Evolutionary conservation across 2,888 invertebrate species (phyloP).

Genomic region (Cosmorhoe ocellata): DNA sequence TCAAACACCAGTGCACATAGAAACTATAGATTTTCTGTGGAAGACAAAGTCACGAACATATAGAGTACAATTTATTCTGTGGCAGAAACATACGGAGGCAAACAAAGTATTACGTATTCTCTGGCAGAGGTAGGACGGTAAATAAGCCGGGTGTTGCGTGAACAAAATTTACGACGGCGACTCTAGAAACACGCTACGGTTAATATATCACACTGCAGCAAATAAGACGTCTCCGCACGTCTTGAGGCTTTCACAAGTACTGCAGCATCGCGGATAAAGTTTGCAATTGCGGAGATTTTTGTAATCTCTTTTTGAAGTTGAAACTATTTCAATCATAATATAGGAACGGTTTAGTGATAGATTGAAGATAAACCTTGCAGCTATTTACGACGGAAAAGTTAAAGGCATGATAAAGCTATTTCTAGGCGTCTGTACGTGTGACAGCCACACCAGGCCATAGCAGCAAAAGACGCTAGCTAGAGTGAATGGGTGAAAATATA

Average conservation of each 20-base stretch:
- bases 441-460: too few relatives aligned
- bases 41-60: not conserved
- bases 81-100: constrained; percentile 4
- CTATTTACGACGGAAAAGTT: too few relatives aligned
- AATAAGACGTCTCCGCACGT: constrained; percentile 31
- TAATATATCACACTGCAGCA: constrained; percentile 44
- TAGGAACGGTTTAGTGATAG: too few relatives aligned
- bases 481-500: too few relatives aligned
- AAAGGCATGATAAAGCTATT: too few relatives aligned
- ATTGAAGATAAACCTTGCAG: too few relatives aligned
- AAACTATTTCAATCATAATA: too few relatives aligned
- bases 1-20: constrained; percentile 10
- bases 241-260: constrained; percentile 31
- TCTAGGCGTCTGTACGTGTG: too few relatives aligned
- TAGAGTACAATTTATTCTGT: constrained; percentile 1
- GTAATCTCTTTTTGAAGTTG: not conserved
- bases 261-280: constrained; percentile 18
- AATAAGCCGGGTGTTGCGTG: constrained; percentile 36
- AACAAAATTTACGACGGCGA: constrained; percentile 39
- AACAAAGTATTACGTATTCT: constrained; percentile 17
- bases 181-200: constrained; percentile 33
- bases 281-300: constrained; percentile 2
- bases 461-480: too few relatives aligned
- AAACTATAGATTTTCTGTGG: not conserved
- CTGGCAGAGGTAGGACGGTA: constrained; percentile 34